Conservation (phyloP, 2,797 vertebrate genomes). For the Apodemus agrarius region DNA sequence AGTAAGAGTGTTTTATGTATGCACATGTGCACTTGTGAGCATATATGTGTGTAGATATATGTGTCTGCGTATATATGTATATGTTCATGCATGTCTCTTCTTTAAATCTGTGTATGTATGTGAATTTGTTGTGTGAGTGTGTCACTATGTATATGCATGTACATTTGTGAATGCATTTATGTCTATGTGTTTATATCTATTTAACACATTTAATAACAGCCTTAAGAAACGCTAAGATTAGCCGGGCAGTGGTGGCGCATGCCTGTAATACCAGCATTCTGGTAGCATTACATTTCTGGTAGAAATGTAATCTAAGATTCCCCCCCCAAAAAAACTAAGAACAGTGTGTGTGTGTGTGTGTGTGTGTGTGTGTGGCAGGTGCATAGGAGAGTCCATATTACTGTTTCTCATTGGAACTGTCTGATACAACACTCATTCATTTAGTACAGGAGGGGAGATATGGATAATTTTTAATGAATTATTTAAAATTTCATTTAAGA, state of each 20-base stretch:
- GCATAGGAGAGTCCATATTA: background rate
- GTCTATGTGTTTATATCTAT: background rate
- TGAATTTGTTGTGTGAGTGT: background rate
- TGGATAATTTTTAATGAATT: background rate
- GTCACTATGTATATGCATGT: background rate
- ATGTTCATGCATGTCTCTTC: no score
- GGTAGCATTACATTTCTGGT: no score
- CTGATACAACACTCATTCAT: background rate
- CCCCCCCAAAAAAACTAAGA: no score
- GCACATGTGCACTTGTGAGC: background rate
- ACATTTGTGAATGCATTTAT: background rate
- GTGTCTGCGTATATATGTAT: background rate
- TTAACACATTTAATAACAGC: no score
- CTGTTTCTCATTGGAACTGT: background rate
- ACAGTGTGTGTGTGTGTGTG: no score
- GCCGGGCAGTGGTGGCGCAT: no score
- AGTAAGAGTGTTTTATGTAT: slow-evolving; percentile 29
- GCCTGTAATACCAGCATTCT: no score
- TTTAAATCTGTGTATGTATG: background rate
- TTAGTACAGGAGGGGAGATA: background rate
- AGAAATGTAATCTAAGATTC: no score
- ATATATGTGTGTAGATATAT: background rate
- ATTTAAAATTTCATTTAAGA: slow-evolving; percentile 2
- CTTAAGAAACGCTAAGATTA: no score
- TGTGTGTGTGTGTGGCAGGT: no score